Conservation (phyloP, 2,888 invertebrate genomes). For the Nymphalis polychloros region DNA sequence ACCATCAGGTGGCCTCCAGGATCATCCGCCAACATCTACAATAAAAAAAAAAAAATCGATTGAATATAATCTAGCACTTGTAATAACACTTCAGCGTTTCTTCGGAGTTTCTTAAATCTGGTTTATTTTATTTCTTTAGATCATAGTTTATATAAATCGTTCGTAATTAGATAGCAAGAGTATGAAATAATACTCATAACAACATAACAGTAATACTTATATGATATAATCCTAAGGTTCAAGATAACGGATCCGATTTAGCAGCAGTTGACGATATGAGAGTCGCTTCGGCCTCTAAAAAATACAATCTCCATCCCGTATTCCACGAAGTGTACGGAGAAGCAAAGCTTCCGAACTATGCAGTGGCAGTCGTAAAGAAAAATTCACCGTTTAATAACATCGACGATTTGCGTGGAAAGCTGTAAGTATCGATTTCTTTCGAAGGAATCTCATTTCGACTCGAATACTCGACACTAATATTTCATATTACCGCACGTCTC, state of each 20-base stretch:
- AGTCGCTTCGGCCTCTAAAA: constrained; percentile 75
- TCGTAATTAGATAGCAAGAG: too few relatives aligned
- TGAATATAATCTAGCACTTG: too few relatives aligned
- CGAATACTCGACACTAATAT: background rate
- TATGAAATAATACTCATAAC: too few relatives aligned
- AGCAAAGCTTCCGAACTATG: constrained; percentile 80
- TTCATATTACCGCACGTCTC: too few relatives aligned
- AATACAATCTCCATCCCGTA: constrained; percentile 83
- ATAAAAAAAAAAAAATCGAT: too few relatives aligned
- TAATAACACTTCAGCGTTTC: too few relatives aligned
- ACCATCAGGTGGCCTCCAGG: too few relatives aligned
- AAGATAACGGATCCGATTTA: constrained; percentile 86
- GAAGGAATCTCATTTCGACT: background rate
- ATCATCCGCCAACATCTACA: too few relatives aligned
- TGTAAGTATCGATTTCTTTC: constrained; percentile 63
- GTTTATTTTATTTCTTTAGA: too few relatives aligned
- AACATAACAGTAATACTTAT: constrained; percentile 10
- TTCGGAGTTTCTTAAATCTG: too few relatives aligned
- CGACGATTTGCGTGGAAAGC: constrained; percentile 83
- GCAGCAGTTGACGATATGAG: constrained; percentile 85
- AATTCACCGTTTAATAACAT: constrained; percentile 78
- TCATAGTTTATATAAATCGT: too few relatives aligned
- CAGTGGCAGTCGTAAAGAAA: constrained; percentile 85
- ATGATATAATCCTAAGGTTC: constrained; percentile 63
- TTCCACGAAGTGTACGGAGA: constrained; percentile 84